Evolutionary conservation across 1,140 invertebrate genomes (phyloP), one percentile per base, ranked within the genome.

Genomic region (Acyrthosiphon pisum): DNA sequence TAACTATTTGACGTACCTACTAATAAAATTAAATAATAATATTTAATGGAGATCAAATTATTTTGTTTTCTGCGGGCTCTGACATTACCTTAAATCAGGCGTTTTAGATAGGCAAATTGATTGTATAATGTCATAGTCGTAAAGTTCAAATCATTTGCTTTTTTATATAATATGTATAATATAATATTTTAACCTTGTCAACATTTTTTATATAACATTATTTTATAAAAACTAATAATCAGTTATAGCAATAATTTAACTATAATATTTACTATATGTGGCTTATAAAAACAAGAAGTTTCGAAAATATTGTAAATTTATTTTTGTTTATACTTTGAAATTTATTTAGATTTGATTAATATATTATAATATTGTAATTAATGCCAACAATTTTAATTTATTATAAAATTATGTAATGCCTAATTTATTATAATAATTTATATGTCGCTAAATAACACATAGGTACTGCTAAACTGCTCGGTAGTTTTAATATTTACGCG

Each of bases 31-130:
- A n/a, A n/a, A n/a, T n/a, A n/a, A n/a, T n/a, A n/a, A 83, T 37
- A 6, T 18, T 76, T 0, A 20, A 76, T 76, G n/a, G n/a, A n/a
- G 14, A 35, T 76, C 30, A 76, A 76, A 68, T 4, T 14, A 14
- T 53, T 60, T n/a, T n/a, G 11, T 76, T n/a, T 76, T 68, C 30
- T n/a, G 18, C 4, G 30, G 18, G 14, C 14, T 76, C 30, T 23
- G 8, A 22, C 18, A 83, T 83, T 83, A 0, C 23, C 7, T 37
- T 23, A 9, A 1, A 37, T 30, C 84, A 46, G 89, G 89, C 53
- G 89, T 90, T 90, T 90, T 68, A 35, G 56, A 90, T 90, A 90
- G 89, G 89, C 89, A 90, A 90, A 44, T 60, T 60, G 6, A 44
- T 44, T 41, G 35, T 90, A 22, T 50, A 1, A 35, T 22, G 48